Percentiles rank a stretch among this genome's conserved stretches.
Evolutionary conservation across 2,888 invertebrate species (phyloP).

Genomic region (Conistra vaccinii): DNA sequence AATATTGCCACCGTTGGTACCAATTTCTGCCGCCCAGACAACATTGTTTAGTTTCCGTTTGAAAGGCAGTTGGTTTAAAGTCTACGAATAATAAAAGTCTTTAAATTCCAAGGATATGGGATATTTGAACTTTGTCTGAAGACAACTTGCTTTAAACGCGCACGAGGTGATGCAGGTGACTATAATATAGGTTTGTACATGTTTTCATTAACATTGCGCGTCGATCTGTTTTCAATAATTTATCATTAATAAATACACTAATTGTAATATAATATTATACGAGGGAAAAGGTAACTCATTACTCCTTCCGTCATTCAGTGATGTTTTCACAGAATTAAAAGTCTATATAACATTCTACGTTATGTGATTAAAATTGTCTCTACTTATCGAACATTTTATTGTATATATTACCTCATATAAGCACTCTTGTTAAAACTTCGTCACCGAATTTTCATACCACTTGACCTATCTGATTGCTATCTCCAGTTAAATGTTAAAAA

Average conservation of each 20-base stretch:
- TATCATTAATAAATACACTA: too few species aligned
- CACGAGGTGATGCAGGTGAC: not conserved
- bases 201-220: not conserved
- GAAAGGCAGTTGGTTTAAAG: not conserved
- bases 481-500: conserved; percentile 72
- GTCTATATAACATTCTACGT: not conserved
- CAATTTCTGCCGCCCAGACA: not conserved
- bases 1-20: not conserved
- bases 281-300: not conserved
- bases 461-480: conserved; percentile 71
- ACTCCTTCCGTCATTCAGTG: not conserved
- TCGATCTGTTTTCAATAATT: too few species aligned
- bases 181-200: too few species aligned
- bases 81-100: too few species aligned
- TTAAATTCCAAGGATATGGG: not conserved
- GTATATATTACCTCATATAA: not conserved
- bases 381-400: not conserved
- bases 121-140: not conserved
- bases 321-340: not conserved
- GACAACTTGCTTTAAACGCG: not conserved
- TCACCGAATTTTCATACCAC: conserved; percentile 58
- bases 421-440: conserved; percentile 23
- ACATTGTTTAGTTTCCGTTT: not conserved
- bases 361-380: not conserved
- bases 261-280: too few species aligned